Evolutionary conservation across 2,888 invertebrate species (phyloP).

Genomic region (Pristionchus japonicus): DNA sequence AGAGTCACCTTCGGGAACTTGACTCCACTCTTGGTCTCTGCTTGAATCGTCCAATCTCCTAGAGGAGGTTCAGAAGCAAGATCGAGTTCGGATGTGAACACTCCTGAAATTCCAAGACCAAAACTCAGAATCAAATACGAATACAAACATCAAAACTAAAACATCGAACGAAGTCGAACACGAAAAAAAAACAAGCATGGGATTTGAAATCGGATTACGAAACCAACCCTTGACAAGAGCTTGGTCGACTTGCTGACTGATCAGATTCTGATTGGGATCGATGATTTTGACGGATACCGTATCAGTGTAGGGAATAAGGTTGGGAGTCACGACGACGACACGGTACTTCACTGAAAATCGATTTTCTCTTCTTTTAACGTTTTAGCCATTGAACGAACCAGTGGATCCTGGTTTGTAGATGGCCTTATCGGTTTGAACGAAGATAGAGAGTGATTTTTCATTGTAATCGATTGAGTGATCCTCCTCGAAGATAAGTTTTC

Average conservation of each 20-base stretch:
- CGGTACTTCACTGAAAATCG: slow-evolving; percentile 83
- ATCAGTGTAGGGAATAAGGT: slow-evolving; percentile 82
- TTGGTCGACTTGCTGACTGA: slow-evolving; percentile 68
- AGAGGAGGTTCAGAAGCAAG: slow-evolving; percentile 76
- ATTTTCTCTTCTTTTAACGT: no score
- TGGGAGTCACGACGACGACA: slow-evolving; percentile 84
- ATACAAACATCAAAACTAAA: no score
- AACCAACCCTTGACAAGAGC: slow-evolving; percentile 71
- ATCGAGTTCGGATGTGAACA: slow-evolving; percentile 73
- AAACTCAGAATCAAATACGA: no score
- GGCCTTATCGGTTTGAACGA: slow-evolving; percentile 92
- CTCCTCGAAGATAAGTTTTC: slow-evolving; percentile 57
- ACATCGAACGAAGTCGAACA: no score
- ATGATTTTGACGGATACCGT: slow-evolving; percentile 82
- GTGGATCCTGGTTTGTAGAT: slow-evolving; percentile 85
- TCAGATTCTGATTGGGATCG: slow-evolving; percentile 75
- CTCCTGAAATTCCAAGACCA: no score
- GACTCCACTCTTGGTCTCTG: slow-evolving; percentile 65
- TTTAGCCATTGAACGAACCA: slow-evolving; percentile 55
- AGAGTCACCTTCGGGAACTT: slow-evolving; percentile 55
- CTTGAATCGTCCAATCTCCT: slow-evolving; percentile 75
- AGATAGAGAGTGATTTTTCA: slow-evolving; percentile 88
- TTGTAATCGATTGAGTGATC: slow-evolving; percentile 80
- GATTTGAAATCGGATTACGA: no score
- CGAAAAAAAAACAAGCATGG: no score